These are phyloP conservation scores for Leucophenga maculata DNA, from an alignment of 2,888 invertebrate species.

Conservation along the genomic window DNA sequence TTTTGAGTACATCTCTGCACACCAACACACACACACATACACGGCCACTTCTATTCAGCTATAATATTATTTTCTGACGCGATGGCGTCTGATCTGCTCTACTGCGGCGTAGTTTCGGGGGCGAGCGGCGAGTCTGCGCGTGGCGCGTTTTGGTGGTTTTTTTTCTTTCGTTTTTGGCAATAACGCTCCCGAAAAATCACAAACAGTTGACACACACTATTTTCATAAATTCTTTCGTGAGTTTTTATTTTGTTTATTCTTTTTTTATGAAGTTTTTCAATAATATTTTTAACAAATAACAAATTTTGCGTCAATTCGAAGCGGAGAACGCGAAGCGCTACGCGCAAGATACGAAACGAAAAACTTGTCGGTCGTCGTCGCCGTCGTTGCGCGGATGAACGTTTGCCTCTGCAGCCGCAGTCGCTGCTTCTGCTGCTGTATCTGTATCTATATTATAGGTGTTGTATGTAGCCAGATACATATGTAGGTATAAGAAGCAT, in stretches of 20 bases:
- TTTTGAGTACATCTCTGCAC: neutral
- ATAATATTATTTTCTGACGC: conserved; percentile 6
- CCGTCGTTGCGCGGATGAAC: conserved; percentile 54
- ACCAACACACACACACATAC: neutral
- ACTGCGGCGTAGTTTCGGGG: too few relatives aligned
- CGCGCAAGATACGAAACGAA: conserved; percentile 68
- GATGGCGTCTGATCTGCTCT: conserved; percentile 13
- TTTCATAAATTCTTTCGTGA: neutral
- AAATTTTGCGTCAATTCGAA: conserved; percentile 4
- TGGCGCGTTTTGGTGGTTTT: neutral
- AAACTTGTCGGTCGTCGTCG: conserved; percentile 58
- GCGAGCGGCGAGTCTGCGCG: too few relatives aligned
- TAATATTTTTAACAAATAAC: conserved; percentile 13
- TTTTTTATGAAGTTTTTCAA: conserved; percentile 16
- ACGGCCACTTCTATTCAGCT: neutral
- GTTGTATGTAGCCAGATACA: too few relatives aligned
- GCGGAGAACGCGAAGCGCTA: conserved; percentile 40
- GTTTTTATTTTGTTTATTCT: conserved; percentile 11
- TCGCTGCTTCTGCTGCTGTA: neutral
- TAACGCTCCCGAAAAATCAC: conserved; percentile 2
- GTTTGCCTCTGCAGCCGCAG: conserved; percentile 55
- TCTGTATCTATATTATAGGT: neutral
- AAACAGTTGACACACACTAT: neutral
- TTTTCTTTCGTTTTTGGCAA: neutral
- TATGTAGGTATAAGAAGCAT: too few relatives aligned